Percentiles rank a stretch among this genome's conserved stretches.
Conservation (phyloP, 2,797 vertebrate genomes). For the Threskiornis aethiopicus region DNA sequence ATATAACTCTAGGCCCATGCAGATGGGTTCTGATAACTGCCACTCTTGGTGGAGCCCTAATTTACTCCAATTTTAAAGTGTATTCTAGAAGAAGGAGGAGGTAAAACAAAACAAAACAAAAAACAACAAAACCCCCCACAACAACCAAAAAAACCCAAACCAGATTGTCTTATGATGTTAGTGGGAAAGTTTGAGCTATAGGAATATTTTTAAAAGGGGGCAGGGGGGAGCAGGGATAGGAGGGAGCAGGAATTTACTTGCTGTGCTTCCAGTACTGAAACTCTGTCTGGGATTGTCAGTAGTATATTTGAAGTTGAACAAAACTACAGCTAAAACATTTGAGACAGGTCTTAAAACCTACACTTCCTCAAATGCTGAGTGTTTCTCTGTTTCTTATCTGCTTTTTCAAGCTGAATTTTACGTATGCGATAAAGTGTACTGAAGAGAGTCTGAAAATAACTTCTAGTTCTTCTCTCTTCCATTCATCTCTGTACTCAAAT, state of each 20-base stretch:
- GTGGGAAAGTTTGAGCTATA: not conserved
- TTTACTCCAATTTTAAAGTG: not conserved
- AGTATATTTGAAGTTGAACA: not conserved
- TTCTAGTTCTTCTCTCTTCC: not conserved
- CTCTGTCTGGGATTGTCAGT: not conserved
- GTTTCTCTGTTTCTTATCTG: not conserved
- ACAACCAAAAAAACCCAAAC: not conserved
- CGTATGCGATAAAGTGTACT: not conserved
- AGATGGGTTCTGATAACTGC: not conserved
- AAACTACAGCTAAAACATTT: not conserved
- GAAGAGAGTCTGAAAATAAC: constrained; percentile 5
- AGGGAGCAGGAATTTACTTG: not conserved
- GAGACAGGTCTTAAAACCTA: not conserved
- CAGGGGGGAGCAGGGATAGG: rapidly evolving
- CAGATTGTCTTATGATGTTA: not conserved
- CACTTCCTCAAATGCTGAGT: not conserved
- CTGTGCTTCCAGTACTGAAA: not conserved
- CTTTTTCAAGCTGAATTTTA: constrained; percentile 1
- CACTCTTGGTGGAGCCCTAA: not conserved
- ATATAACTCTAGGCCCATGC: not conserved
- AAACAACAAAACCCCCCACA: not conserved
- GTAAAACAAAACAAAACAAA: too few relatives aligned
- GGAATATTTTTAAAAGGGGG: not conserved
- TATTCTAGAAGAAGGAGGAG: not conserved
- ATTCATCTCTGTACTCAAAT: not conserved